These are phyloP conservation scores for Pocillopora grandis DNA, from an alignment of 92 coral and sea anemone species.

Conservation along the genomic window DNA sequence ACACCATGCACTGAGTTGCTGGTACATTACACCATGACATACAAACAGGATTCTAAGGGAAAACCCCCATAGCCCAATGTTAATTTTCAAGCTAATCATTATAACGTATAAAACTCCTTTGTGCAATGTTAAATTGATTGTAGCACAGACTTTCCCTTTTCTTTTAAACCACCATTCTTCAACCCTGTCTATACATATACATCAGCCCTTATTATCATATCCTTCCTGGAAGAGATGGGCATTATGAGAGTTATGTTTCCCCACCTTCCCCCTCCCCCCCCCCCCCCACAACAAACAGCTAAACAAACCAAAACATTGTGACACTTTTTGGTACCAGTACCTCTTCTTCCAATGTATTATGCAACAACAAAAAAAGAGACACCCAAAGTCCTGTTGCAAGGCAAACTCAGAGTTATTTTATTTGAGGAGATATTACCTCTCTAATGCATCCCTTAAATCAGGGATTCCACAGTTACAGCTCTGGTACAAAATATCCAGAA, in stretches of 20 bases:
- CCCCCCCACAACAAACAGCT: no score
- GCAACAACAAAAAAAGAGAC: background rate
- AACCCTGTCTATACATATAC: no score
- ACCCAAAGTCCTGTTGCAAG: background rate
- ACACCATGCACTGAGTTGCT: conserved; percentile 97
- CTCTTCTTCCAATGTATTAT: background rate
- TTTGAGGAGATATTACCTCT: conserved; percentile 55
- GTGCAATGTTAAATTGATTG: background rate
- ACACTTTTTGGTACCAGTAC: no score
- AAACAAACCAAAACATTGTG: no score
- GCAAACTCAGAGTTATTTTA: background rate
- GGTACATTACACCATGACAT: conserved; percentile 97
- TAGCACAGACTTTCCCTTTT: no score
- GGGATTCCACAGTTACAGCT: conserved; percentile 94
- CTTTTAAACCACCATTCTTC: no score
- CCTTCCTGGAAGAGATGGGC: no score
- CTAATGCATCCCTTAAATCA: conserved; percentile 79
- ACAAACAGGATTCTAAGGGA: conserved; percentile 76
- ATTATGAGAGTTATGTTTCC: no score
- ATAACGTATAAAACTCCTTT: background rate
- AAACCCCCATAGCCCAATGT: background rate
- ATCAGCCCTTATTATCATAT: no score
- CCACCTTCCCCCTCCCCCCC: no score
- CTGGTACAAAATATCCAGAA: conserved; percentile 81
- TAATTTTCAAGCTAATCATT: background rate